Percentiles rank a stretch among this genome's conserved stretches.
phyloP scores from a whole-genome alignment of 2,797 vertebrate genomes.

The Hybognathus amarus region DNA sequence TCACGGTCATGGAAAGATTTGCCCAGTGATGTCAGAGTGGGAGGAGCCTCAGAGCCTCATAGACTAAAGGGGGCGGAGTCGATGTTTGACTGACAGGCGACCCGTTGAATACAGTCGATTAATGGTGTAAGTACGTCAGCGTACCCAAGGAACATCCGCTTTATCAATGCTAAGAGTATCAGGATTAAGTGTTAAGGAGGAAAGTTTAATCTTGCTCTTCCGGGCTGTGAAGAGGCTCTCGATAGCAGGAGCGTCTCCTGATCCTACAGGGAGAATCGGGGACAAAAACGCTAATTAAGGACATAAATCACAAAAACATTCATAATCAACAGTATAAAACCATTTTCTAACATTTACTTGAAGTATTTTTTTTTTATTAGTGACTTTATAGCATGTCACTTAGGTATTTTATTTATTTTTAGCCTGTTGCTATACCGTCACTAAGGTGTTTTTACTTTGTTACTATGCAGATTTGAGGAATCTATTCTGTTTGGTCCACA shows the following conservation, averaged over 20 bases:
- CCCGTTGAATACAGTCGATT: slow-evolving; percentile 43
- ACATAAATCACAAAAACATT: neutral
- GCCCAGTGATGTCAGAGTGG: neutral
- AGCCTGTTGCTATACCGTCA: neutral
- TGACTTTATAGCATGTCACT: neutral
- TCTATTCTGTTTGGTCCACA: neutral
- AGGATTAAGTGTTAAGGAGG: slow-evolving; percentile 59
- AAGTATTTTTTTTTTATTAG: no score
- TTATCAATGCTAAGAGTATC: slow-evolving; percentile 58
- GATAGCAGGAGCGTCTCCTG: slow-evolving; percentile 4
- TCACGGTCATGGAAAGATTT: slow-evolving; percentile 1
- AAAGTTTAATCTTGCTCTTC: slow-evolving; percentile 47
- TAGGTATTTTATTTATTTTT: neutral
- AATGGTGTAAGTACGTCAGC: slow-evolving; percentile 53
- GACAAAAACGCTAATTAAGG: slow-evolving; percentile 5
- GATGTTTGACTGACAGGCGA: slow-evolving; percentile 51
- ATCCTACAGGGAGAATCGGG: neutral
- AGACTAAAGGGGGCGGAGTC: neutral
- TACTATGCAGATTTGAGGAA: neutral
- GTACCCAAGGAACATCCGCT: slow-evolving; percentile 25
- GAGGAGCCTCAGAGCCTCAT: neutral
- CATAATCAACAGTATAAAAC: neutral
- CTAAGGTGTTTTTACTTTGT: neutral
- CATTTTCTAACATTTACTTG: neutral
- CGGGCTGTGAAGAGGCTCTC: neutral